Evolutionary conservation across 2,888 invertebrate genomes (phyloP), one percentile per base, ranked within the genome.

Genomic region (Marronus borbonicus): DNA sequence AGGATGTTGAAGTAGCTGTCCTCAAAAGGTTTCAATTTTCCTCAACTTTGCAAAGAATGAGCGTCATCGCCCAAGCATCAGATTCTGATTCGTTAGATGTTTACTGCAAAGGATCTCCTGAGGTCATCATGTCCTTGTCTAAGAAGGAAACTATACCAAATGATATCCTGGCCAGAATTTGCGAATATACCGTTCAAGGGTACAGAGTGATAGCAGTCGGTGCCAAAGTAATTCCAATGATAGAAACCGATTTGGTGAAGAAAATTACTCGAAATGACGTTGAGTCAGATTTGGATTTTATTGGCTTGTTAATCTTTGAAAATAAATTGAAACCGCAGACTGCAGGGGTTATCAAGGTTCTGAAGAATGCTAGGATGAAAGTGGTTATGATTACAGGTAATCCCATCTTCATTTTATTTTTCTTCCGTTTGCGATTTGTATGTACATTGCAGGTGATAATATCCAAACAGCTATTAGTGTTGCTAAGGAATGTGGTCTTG

Each of bases 371-470:
- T 0, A 92, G 94, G 82, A 95, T 99, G 81, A 93, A 96, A 79
- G 94, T 96, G 1, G 93, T 98, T 7, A 99, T 99, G 99, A 96
- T 99, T 20, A 99, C 99, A 52, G 99, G 95, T 94, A 83, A 31
- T 8, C 2, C 77, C 70, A 24, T 50, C 31, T n/a, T 49, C 20
- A 39, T 31, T 64, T 20, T 75, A 44, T 10, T 12, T 66, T 12
- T 44, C 0, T 44, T 8, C 12, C 1, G 4, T 36, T 36, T 5
- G 31, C 31, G 31, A 36, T 36, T 1, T 2, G 5, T 36, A 36
- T 5, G 5, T 36, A 5, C 31, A 36, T 87, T 86, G 0, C 86
- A 94, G 93, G 96, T 55, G 96, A 96, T 86, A 96, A 96, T 85
- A 93, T 98, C 86, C 90, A 97, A 84, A 98, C 98, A 0, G 98